Percentiles rank a stretch among this genome's conserved stretches.
Conservation (phyloP, 2,888 invertebrate genomes). For the Drosophila anceps region DNA sequence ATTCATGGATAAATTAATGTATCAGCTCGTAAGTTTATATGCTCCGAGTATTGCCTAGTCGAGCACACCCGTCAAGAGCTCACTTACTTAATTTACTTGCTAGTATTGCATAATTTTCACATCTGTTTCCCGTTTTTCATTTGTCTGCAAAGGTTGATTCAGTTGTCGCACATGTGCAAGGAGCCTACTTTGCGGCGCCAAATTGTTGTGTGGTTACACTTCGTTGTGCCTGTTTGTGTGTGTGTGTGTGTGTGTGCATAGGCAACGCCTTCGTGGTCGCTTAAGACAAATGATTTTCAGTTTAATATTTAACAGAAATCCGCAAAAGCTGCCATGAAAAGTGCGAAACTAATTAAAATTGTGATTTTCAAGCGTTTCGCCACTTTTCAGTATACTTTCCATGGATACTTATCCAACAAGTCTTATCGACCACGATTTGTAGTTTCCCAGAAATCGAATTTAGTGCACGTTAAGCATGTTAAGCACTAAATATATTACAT, state of each 20-base stretch:
- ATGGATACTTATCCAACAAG: neutral
- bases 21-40: neutral
- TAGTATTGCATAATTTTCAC: slow-evolving; percentile 1
- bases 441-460: slow-evolving; percentile 6
- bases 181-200: slow-evolving; percentile 47
- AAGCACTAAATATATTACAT: neutral
- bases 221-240: neutral
- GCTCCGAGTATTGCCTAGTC: neutral
- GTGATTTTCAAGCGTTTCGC: slow-evolving; percentile 19
- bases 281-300: slow-evolving; percentile 70
- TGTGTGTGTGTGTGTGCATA: slow-evolving; percentile 6
- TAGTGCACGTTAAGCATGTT: neutral
- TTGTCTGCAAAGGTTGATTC: neutral
- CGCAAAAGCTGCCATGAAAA: slow-evolving; percentile 57
- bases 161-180: slow-evolving; percentile 20
- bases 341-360: slow-evolving; percentile 73
- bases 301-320: slow-evolving; percentile 64
- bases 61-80: neutral
- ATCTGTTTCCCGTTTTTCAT: neutral
- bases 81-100: neutral
- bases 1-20: neutral
- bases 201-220: slow-evolving; percentile 40
- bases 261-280: slow-evolving; percentile 47
- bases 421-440: neutral
- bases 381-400: neutral